A percentile compares a stretch with the other conserved stretches of the same genome.
Conservation (phyloP, 2,888 invertebrate species). For the Stenurella melanura region DNA sequence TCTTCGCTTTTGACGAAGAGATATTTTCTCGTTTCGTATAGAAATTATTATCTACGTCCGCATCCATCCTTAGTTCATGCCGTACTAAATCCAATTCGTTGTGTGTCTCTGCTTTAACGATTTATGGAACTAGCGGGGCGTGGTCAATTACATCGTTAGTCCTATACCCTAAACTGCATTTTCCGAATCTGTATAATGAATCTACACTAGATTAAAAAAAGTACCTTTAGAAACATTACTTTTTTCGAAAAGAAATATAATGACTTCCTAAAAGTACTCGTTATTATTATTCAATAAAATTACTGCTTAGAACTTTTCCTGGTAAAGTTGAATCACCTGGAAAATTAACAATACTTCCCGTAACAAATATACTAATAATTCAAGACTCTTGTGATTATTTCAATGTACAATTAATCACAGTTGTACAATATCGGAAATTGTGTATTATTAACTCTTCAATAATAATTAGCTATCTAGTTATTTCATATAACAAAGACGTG, state of each 20-base stretch:
- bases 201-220: too few relatives aligned
- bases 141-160: too few relatives aligned
- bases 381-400: constrained; percentile 18
- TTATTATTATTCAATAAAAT: background rate
- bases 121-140: too few relatives aligned
- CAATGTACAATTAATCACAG: constrained; percentile 20
- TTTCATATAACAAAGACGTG: constrained; percentile 27
- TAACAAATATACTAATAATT: constrained; percentile 23
- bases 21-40: too few relatives aligned
- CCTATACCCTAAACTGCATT: too few relatives aligned
- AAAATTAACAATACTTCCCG: constrained; percentile 16
- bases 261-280: background rate
- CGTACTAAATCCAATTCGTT: too few relatives aligned
- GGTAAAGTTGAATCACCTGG: constrained; percentile 20
- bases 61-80: too few relatives aligned
- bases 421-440: constrained; percentile 24
- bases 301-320: background rate
- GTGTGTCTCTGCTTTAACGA: too few relatives aligned
- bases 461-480: constrained; percentile 34
- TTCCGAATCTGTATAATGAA: too few relatives aligned
- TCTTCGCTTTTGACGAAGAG: too few relatives aligned
- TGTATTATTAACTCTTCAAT: constrained; percentile 23
- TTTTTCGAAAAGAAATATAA: background rate
- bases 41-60: too few relatives aligned
- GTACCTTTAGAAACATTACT: constrained; percentile 8